A percentile compares a stretch with the other conserved stretches of the same genome.
Conservation (phyloP, 2,888 invertebrate species). For the Cheilosia vernalis region DNA sequence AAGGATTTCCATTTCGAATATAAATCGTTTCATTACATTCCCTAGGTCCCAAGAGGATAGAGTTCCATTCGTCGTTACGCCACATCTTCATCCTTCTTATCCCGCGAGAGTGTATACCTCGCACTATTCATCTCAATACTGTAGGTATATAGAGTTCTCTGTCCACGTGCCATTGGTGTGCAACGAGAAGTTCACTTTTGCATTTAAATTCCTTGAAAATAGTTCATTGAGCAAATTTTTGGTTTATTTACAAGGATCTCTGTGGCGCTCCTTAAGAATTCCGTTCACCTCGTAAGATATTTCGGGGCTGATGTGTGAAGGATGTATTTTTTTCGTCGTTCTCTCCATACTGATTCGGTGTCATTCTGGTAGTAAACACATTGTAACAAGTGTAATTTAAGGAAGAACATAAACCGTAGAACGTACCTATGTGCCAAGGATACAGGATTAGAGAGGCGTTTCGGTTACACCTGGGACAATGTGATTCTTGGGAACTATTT, state of each 20-base stretch:
- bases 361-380: conserved; percentile 24
- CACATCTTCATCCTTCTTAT: conserved; percentile 56
- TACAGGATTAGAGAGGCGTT: conserved; percentile 16
- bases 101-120: not conserved
- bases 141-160: not conserved
- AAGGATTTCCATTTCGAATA: conserved; percentile 52
- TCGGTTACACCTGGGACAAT: conserved; percentile 1
- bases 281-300: not conserved
- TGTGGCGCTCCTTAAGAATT: not conserved
- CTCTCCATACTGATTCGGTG: conserved; percentile 32
- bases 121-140: conserved; percentile 19
- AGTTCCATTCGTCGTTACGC: conserved; percentile 55
- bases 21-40: conserved; percentile 62
- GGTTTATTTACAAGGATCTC: conserved; percentile 25
- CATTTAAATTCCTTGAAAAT: conserved; percentile 37
- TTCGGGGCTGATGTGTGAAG: not conserved
- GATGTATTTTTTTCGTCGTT: not conserved
- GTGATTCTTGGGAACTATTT: conserved; percentile 13
- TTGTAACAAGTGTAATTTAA: conserved; percentile 17
- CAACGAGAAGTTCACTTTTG: conserved; percentile 7
- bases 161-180: no score
- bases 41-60: conserved; percentile 50
- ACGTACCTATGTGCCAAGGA: conserved; percentile 27
- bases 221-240: conserved; percentile 38
- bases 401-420: not conserved